A percentile compares a stretch with the other conserved stretches of the same genome.
These are phyloP conservation scores for Microctenopoma stevenorrisi DNA, from an alignment of 2,797 vertebrate species.

Conservation along the genomic window DNA sequence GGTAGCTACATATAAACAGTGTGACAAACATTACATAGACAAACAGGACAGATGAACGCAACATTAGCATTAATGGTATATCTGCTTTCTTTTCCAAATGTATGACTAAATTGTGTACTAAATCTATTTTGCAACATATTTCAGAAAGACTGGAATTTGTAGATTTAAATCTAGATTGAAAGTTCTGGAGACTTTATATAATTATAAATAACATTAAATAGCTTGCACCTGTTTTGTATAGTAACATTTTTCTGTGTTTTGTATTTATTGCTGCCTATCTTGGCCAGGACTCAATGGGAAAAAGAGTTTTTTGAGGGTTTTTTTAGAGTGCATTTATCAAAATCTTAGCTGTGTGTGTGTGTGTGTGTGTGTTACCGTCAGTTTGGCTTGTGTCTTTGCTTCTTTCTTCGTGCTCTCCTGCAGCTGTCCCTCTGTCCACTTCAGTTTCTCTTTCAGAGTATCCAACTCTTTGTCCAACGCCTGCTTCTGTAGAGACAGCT, in stretches of 20 bases:
- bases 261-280: too few relatives aligned
- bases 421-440: conserved; percentile 81
- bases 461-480: conserved; percentile 80
- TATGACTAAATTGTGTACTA: too few relatives aligned
- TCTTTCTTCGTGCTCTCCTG: conserved; percentile 81
- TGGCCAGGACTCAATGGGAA: too few relatives aligned
- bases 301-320: neutral
- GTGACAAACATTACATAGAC: conserved; percentile 16
- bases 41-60: neutral
- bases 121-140: too few relatives aligned
- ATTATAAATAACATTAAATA: too few relatives aligned
- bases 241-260: too few relatives aligned
- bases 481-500: conserved; percentile 85
- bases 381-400: conserved; percentile 77
- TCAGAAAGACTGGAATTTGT: too few relatives aligned
- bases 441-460: conserved; percentile 77
- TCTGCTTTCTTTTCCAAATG: too few relatives aligned
- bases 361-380: conserved; percentile 73
- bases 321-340: conserved; percentile 9
- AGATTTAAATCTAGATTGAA: too few relatives aligned
- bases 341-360: neutral
- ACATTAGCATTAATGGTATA: conserved; percentile 5
- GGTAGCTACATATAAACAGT: conserved; percentile 6
- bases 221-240: too few relatives aligned
- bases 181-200: too few relatives aligned